Evolutionary conservation across 1,140 invertebrate species (phyloP).

Genomic region (Philotrypesis tridentata): DNA sequence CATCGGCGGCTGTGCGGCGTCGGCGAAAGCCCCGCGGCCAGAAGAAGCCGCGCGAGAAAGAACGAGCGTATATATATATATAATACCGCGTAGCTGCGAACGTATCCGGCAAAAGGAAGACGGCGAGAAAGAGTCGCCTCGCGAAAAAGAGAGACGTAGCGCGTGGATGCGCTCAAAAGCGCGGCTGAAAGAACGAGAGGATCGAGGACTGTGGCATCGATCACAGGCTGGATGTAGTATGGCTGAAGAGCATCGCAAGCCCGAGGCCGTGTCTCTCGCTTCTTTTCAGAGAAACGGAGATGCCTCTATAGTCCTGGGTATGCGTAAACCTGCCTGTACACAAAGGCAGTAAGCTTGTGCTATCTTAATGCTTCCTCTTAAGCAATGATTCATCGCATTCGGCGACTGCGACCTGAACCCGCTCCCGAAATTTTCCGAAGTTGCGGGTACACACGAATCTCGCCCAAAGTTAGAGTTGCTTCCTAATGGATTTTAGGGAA

Average conservation of each 20-base stretch:
- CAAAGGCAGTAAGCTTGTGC: neutral
- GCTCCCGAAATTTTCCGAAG: neutral
- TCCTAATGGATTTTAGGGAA: no score
- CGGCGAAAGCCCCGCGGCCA: slow-evolving; percentile 31
- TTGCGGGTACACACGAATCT: no score
- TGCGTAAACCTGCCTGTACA: no score
- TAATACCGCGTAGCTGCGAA: slow-evolving; percentile 37
- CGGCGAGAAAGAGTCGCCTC: slow-evolving; percentile 36
- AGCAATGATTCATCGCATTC: neutral
- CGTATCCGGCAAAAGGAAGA: slow-evolving; percentile 50
- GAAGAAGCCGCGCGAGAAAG: neutral
- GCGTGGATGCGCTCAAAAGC: no score
- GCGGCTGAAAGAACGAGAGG: neutral
- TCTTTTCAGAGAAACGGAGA: neutral
- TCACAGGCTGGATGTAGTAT: neutral
- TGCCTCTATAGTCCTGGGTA: neutral
- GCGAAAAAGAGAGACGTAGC: neutral
- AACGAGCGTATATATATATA: no score
- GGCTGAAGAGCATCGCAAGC: slow-evolving; percentile 2
- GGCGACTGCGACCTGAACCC: neutral
- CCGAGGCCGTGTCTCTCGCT: neutral
- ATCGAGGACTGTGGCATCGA: slow-evolving; percentile 23
- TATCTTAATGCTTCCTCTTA: neutral
- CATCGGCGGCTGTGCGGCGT: slow-evolving; percentile 29
- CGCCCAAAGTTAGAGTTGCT: no score